These are phyloP conservation scores for Styela plicata DNA, from an alignment of 23 tunicate species.

Conservation along the genomic window DNA sequence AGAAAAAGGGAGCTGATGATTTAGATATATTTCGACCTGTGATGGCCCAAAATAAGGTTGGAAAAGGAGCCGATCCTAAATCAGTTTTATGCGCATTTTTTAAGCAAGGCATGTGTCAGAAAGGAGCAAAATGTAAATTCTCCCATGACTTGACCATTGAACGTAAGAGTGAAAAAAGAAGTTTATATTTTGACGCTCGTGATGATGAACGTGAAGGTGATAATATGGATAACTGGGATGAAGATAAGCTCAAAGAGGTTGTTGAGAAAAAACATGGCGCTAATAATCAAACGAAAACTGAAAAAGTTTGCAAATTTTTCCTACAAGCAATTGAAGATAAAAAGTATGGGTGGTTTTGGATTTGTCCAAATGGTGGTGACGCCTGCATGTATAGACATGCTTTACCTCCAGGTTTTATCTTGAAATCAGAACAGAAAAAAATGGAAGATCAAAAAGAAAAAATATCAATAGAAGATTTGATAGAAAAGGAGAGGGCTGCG, in stretches of 20 bases:
- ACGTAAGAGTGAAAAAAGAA: conserved; percentile 82
- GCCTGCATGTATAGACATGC: conserved; percentile 91
- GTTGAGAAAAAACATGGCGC: conserved; percentile 97
- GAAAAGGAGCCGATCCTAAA: conserved; percentile 92
- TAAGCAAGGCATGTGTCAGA: conserved; percentile 83
- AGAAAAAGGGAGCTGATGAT: conserved; percentile 72
- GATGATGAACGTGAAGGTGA: conserved; percentile 78
- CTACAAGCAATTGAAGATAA: conserved; percentile 86
- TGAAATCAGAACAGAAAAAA: conserved; percentile 88
- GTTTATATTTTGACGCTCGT: conserved; percentile 62
- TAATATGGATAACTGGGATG: conserved; percentile 93
- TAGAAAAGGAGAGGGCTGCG: conserved; percentile 97
- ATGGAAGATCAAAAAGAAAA: conserved; percentile 84
- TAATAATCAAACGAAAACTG: conserved; percentile 67
- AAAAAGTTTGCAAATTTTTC: conserved; percentile 82
- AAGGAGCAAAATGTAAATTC: conserved; percentile 89
- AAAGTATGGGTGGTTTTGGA: conserved; percentile 99
- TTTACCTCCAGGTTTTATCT: conserved; percentile 87
- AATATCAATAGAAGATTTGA: conserved; percentile 91
- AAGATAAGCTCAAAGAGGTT: conserved; percentile 75
- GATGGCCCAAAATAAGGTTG: conserved; percentile 64
- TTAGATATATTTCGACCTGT: conserved; percentile 69
- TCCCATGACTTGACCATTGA: conserved; percentile 80
- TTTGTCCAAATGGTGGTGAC: conserved; percentile 84
- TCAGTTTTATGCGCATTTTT: conserved; percentile 86